Evolutionary conservation across 2,113 vertebrate genomes (phyloP).

Genomic region (Cairina moschata): DNA sequence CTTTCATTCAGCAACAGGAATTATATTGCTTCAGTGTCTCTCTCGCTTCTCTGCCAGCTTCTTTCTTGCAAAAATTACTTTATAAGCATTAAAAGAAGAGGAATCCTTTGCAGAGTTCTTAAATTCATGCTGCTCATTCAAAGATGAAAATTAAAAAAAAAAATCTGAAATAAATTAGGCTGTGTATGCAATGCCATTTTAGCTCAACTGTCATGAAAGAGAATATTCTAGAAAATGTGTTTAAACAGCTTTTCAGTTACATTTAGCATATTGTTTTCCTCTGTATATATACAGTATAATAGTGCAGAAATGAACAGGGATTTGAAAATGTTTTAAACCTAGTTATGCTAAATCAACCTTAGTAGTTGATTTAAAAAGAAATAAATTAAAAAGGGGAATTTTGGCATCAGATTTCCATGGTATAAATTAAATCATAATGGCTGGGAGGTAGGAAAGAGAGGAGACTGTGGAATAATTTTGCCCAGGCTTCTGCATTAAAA

Average conservation of each 20-base stretch:
- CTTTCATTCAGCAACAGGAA: background rate
- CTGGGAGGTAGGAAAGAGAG: background rate
- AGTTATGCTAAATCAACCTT: background rate
- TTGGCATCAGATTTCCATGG: background rate
- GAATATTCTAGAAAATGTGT: slow-evolving; percentile 3
- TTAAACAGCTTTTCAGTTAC: background rate
- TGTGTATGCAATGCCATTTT: background rate
- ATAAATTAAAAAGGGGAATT: background rate
- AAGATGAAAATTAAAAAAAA: background rate
- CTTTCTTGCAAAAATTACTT: background rate
- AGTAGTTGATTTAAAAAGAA: background rate
- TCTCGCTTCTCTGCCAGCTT: background rate
- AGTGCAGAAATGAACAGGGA: background rate
- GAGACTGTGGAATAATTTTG: background rate
- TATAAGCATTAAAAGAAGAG: background rate
- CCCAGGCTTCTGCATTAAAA: background rate
- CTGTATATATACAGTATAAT: background rate
- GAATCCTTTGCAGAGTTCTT: background rate
- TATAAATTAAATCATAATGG: background rate
- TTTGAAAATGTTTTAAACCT: background rate
- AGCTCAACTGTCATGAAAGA: background rate
- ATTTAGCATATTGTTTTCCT: background rate
- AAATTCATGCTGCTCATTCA: background rate
- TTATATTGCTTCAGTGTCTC: background rate
- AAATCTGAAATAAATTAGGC: background rate